These are phyloP conservation scores for Stenodera caucasica DNA, from an alignment of 2,888 invertebrate genomes.

Conservation along the genomic window DNA sequence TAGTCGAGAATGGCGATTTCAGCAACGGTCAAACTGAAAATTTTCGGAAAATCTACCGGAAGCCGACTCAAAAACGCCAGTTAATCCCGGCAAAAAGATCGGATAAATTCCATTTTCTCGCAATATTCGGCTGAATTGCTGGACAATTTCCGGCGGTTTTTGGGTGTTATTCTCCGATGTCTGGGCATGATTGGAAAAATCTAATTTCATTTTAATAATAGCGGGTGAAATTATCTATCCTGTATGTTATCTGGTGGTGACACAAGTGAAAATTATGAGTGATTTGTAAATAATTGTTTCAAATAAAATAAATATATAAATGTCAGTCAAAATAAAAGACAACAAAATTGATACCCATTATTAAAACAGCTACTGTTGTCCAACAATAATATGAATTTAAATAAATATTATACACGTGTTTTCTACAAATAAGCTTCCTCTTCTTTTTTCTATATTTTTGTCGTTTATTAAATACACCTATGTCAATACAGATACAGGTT, in stretches of 20 bases:
- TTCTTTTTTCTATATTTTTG: constrained; percentile 22
- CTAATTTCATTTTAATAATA: constrained; percentile 9
- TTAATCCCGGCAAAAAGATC: too few species aligned
- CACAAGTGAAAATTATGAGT: constrained; percentile 53
- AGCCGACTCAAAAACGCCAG: too few species aligned
- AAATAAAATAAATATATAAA: constrained; percentile 51
- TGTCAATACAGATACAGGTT: constrained; percentile 46
- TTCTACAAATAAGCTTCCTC: constrained; percentile 32
- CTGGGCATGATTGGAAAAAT: not conserved
- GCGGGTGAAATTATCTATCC: constrained; percentile 38
- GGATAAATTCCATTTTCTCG: too few species aligned
- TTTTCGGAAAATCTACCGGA: too few species aligned
- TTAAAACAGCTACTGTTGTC: constrained; percentile 33
- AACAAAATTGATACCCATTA: constrained; percentile 22
- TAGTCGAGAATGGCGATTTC: not conserved
- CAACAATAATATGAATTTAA: constrained; percentile 25
- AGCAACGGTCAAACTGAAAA: not conserved
- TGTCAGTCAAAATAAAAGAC: constrained; percentile 23
- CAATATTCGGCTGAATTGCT: too few species aligned
- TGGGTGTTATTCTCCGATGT: not conserved
- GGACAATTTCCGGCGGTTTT: too few species aligned
- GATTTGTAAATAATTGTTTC: constrained; percentile 56
- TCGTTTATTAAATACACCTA: constrained; percentile 46
- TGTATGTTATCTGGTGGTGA: constrained; percentile 46
- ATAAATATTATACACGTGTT: constrained; percentile 38